Base-by-base conservation (phyloP, 2,113 vertebrate species). In the Gobio gobio region DNA sequence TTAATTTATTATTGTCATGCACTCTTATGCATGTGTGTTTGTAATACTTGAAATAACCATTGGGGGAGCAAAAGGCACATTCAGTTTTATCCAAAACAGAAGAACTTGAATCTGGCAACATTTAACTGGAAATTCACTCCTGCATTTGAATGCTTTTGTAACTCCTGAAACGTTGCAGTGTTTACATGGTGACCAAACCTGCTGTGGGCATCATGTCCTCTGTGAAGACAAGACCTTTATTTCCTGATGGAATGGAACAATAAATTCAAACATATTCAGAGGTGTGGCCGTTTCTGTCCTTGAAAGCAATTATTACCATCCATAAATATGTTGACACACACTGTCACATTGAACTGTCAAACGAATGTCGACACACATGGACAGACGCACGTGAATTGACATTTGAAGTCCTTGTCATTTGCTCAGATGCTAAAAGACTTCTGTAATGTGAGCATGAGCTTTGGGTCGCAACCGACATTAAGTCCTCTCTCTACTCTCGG, bases 231-330 rank as follows among this genome's bases (percentile, higher is more conserved):
- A 56, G 29, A 56, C 22, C 29, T 36, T 14, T 59, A 10, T 59
- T 18, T 45, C n/a, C 58, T 79, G n/a, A 63, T 63, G 78, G 14
- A 63, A 63, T 63, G 78, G n/a, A 63, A 18, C 20, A 8, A 47
- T 47, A 20, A 47, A 63, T 58, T 78, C 22, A 45, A 45, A 63
- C 40, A 63, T 47, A 63, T 63, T 63, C 40, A 26, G 20, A 59
- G 29, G n/a, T 63, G n/a, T 64, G n/a, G 18, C 14, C 14, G 9
- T 14, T 26, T 9, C 40, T 45, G 78, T 79, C 78, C 78, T 63
- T 47, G 78, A 79, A 79, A 79, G n/a, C 58, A 79, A 63, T 79
- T 64, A 64, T 79, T 26, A 79, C 0, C 9, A 64, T 47, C 78
- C 70, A 79, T 79, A 64, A 79, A 79, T 64, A 79, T 26, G 26